phyloP scores from a whole-genome alignment of 2,113 vertebrate species.

The Myiopsitta monachus region DNA sequence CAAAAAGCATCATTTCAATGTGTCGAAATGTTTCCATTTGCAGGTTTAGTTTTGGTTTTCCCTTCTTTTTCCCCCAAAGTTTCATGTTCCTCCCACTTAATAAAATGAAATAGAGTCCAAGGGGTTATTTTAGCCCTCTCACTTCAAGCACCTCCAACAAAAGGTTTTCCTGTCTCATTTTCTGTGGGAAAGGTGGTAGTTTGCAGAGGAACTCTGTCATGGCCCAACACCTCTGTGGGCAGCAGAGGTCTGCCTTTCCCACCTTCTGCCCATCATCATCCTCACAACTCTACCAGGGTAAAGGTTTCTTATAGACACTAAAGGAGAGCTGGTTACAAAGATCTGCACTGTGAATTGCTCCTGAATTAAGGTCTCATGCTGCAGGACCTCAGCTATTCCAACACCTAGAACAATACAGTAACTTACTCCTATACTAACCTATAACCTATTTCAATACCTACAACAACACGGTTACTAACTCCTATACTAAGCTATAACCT shows the following conservation, averaged over 20 bases:
- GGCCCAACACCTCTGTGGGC: fast-evolving
- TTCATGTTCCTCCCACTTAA: neutral
- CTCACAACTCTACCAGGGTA: fast-evolving
- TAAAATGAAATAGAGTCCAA: neutral
- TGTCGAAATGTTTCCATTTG: neutral
- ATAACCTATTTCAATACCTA: neutral
- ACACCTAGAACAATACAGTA: neutral
- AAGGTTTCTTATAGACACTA: neutral
- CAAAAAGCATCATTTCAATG: neutral
- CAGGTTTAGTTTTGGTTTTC: fast-evolving
- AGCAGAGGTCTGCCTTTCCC: neutral
- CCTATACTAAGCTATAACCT: neutral
- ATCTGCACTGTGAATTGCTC: neutral
- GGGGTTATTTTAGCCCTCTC: too few species aligned
- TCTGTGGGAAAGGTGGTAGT: neutral
- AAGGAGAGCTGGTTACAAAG: neutral
- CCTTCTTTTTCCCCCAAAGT: neutral
- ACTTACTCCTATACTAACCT: neutral
- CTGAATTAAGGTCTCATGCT: neutral
- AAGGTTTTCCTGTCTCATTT: neutral
- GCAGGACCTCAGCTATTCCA: neutral
- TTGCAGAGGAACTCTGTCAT: neutral
- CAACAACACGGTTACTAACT: neutral
- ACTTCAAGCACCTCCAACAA: neutral
- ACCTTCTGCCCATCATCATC: neutral